These are phyloP conservation scores for Spinus olivaceus DNA, from an alignment of 2,797 vertebrate species.

Conservation along the genomic window DNA sequence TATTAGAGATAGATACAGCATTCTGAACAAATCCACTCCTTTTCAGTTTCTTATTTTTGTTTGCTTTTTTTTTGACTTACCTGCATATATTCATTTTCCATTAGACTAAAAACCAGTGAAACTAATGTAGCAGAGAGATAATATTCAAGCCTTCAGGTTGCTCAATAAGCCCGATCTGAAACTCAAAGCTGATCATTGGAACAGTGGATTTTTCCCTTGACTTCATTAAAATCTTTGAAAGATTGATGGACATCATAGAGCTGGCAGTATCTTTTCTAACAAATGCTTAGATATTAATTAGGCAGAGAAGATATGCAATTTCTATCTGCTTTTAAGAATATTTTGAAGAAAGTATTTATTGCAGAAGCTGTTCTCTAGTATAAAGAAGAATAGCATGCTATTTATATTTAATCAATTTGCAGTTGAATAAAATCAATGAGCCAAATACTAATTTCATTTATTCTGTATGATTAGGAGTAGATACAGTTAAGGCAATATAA, in stretches of 20 bases:
- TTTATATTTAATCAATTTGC: slow-evolving; percentile 11
- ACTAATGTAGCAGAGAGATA: not conserved
- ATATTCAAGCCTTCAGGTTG: not conserved
- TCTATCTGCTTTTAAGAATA: not conserved
- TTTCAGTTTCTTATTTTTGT: not conserved
- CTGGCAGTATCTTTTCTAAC: not conserved
- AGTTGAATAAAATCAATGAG: not conserved
- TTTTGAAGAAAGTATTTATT: not conserved
- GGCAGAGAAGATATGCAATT: not conserved
- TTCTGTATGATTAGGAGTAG: not conserved
- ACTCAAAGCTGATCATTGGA: not conserved
- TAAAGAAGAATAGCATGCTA: not conserved
- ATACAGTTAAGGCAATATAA: not conserved
- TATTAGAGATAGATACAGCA: not conserved
- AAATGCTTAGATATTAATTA: not conserved
- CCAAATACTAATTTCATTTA: not conserved
- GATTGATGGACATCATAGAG: not conserved
- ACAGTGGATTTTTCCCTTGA: not conserved
- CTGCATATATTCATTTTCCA: not conserved
- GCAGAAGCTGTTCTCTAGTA: not conserved
- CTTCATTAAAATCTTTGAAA: not conserved
- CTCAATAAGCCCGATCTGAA: not conserved
- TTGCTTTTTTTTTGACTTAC: fast-evolving
- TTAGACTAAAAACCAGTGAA: not conserved
- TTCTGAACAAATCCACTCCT: not conserved